These are phyloP conservation scores for Agrochola macilenta DNA, from an alignment of 2,888 invertebrate species.

Conservation along the genomic window DNA sequence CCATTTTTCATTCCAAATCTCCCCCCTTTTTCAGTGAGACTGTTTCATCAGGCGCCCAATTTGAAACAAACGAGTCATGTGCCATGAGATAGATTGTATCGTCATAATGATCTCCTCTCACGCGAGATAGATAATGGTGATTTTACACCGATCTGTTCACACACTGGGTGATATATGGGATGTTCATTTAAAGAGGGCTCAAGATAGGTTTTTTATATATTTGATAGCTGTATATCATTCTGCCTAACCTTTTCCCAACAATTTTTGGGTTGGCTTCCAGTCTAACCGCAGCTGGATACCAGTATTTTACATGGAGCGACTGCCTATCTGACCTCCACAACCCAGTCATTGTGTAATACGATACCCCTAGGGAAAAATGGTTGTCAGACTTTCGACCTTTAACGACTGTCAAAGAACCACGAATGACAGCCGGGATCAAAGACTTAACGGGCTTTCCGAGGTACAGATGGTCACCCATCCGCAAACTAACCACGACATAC, in stretches of 20 bases:
- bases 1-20: neutral
- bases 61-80: constrained; percentile 44
- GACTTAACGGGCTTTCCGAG: no score
- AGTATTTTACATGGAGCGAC: no score
- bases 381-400: no score
- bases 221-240: no score
- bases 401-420: no score
- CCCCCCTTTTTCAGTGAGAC: neutral
- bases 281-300: no score
- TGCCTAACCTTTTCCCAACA: no score
- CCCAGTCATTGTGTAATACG: no score
- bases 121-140: constrained; percentile 36
- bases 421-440: no score
- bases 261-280: no score
- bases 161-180: constrained; percentile 10
- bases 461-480: neutral
- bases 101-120: constrained; percentile 40
- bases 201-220: neutral
- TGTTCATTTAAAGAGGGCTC: neutral
- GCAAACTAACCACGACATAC: neutral
- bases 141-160: constrained; percentile 43
- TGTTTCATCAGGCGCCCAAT: constrained; percentile 26
- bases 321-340: no score
- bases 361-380: no score
- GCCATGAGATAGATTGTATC: constrained; percentile 40